phyloP scores from a whole-genome alignment of 2,888 invertebrate genomes.

The Cerastoderma edule region DNA sequence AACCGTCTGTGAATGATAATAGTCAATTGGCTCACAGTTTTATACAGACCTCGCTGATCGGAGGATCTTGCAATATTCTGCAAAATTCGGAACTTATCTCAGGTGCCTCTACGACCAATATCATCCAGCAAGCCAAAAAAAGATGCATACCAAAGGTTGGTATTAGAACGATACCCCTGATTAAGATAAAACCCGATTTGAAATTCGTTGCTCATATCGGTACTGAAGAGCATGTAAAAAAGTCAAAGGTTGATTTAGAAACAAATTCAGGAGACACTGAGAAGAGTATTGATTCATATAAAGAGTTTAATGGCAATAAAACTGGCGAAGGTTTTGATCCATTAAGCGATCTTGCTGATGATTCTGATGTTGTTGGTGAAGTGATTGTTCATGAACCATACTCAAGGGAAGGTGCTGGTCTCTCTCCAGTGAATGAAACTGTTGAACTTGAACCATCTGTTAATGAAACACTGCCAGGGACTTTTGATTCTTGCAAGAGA shows the following conservation, averaged over 20 bases:
- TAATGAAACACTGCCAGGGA: neutral
- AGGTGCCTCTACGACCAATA: neutral
- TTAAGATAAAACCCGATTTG: slow-evolving; percentile 11
- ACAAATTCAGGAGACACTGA: too few species aligned
- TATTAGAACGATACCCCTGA: slow-evolving; percentile 15
- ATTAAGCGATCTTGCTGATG: neutral
- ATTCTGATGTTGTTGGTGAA: slow-evolving; percentile 1
- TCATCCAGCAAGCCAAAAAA: slow-evolving; percentile 13
- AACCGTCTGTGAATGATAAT: neutral
- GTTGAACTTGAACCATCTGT: neutral
- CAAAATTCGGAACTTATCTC: slow-evolving; percentile 13
- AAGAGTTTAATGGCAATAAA: neutral
- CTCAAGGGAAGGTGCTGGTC: neutral
- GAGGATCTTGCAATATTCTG: slow-evolving; percentile 6
- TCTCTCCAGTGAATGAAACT: neutral
- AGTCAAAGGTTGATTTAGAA: too few species aligned
- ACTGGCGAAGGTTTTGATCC: neutral
- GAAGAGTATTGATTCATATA: too few species aligned
- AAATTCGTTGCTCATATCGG: too few species aligned
- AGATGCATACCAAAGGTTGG: slow-evolving; percentile 20
- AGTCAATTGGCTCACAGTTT: neutral
- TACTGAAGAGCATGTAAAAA: too few species aligned
- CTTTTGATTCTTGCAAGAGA: neutral
- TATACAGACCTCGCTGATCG: neutral
- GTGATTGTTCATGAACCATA: slow-evolving; percentile 11